Conservation (phyloP, 2,113 vertebrate species). For the Eleginops maclovinus region DNA sequence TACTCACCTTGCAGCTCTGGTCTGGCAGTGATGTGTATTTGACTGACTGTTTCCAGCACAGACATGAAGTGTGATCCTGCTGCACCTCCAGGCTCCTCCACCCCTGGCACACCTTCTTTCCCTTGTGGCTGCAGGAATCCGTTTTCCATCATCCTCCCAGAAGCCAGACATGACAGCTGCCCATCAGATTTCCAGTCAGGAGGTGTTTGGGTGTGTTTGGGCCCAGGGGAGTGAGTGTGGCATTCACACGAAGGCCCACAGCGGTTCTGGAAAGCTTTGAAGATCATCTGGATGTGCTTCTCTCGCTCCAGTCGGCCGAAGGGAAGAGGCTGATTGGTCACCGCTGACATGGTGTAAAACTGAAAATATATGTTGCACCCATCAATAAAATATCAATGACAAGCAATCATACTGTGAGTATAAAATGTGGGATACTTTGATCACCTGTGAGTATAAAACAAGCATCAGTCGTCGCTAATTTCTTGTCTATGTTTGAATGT, state of each 20-base stretch:
- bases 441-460: neutral
- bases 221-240: constrained; percentile 35
- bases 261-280: constrained; percentile 67
- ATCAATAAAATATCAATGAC: neutral
- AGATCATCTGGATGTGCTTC: constrained; percentile 82
- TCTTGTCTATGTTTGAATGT: neutral
- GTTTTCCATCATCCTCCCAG: constrained; percentile 5
- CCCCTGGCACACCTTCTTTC: neutral
- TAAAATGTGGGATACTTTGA: too few species aligned
- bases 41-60: constrained; percentile 72
- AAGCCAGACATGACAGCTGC: constrained; percentile 1
- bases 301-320: constrained; percentile 82
- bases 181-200: constrained; percentile 12
- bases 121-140: neutral
- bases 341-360: constrained; percentile 73
- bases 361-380: constrained; percentile 10
- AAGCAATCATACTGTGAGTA: neutral
- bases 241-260: constrained; percentile 48
- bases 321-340: constrained; percentile 82
- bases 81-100: constrained; percentile 12
- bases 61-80: constrained; percentile 55
- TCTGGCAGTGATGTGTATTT: constrained; percentile 81
- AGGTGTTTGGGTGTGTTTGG: constrained; percentile 14
- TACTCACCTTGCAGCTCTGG: constrained; percentile 80
- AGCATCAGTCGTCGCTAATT: neutral